These are phyloP conservation scores for Denticeps clupeoides DNA, from an alignment of 2,797 vertebrate species.

Conservation along the genomic window DNA sequence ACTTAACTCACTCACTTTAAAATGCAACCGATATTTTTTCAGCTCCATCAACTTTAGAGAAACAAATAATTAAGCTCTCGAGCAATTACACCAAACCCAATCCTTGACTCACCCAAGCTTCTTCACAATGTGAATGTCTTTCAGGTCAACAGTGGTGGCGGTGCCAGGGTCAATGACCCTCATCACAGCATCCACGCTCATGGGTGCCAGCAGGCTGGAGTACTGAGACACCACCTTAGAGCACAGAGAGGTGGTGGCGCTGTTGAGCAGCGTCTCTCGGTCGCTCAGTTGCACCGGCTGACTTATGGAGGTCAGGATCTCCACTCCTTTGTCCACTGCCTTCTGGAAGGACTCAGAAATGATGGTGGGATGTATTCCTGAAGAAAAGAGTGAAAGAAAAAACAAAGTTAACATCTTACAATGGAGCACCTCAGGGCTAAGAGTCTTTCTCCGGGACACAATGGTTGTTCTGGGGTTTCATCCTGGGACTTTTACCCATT, in stretches of 20 bases:
- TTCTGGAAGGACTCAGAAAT: slow-evolving; percentile 99
- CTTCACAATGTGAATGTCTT: slow-evolving; percentile 88
- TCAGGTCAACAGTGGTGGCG: slow-evolving; percentile 82
- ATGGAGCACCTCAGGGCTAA: no score
- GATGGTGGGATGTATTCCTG: slow-evolving; percentile 95
- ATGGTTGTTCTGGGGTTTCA: no score
- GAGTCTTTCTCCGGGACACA: no score
- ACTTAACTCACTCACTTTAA: no score
- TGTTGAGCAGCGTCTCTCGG: slow-evolving; percentile 88
- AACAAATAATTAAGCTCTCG: not conserved
- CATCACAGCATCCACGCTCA: slow-evolving; percentile 97
- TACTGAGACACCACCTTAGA: slow-evolving; percentile 98
- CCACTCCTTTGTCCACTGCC: slow-evolving; percentile 80
- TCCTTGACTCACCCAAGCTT: slow-evolving; percentile 79
- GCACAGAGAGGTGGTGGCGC: slow-evolving; percentile 85
- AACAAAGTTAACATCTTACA: rapidly evolving
- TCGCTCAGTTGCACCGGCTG: slow-evolving; percentile 83
- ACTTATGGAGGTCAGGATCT: slow-evolving; percentile 78
- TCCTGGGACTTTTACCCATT: no score
- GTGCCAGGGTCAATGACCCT: slow-evolving; percentile 88
- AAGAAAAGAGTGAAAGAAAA: not conserved
- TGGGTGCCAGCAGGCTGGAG: slow-evolving; percentile 90
- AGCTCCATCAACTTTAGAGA: no score
- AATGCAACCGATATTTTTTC: no score
- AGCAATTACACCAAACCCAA: not conserved